These are phyloP conservation scores for Diabrotica virgifera DNA, from an alignment of 1,140 invertebrate genomes.

Conservation along the genomic window DNA sequence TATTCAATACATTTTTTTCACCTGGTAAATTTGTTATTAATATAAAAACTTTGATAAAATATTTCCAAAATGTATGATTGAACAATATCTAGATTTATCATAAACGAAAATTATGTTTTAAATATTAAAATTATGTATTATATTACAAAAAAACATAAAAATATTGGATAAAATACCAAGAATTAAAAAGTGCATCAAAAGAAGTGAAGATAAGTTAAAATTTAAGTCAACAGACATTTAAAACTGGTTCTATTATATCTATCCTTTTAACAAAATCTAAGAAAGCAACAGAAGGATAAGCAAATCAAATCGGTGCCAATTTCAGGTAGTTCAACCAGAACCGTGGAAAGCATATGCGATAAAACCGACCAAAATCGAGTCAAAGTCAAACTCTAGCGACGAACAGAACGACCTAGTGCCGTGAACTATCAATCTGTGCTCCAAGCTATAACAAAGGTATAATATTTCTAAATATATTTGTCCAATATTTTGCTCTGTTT, in stretches of 20 bases:
- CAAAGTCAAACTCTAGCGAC: background rate
- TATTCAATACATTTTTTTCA: no score
- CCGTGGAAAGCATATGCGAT: background rate
- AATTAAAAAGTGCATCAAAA: no score
- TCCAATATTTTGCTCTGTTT: constrained; percentile 42
- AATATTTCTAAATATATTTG: constrained; percentile 36
- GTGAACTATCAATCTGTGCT: constrained; percentile 11
- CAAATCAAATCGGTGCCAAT: background rate
- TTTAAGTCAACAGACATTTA: background rate
- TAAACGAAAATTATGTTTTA: no score
- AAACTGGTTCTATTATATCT: background rate
- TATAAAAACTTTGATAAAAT: no score
- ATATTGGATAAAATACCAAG: no score
- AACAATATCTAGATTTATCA: no score
- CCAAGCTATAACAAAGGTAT: constrained; percentile 30
- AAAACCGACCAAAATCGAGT: background rate
- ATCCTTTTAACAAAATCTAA: background rate
- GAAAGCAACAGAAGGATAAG: background rate
- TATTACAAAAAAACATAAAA: no score
- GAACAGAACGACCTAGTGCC: constrained; percentile 12
- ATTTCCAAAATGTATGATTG: no score
- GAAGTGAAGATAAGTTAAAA: no score
- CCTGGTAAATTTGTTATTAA: no score
- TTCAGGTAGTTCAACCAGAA: constrained; percentile 1
- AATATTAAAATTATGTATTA: no score